A percentile compares a stretch with the other conserved stretches of the same genome.
phyloP scores from a whole-genome alignment of 2,113 vertebrate genomes.

The Strigops habroptila region DNA sequence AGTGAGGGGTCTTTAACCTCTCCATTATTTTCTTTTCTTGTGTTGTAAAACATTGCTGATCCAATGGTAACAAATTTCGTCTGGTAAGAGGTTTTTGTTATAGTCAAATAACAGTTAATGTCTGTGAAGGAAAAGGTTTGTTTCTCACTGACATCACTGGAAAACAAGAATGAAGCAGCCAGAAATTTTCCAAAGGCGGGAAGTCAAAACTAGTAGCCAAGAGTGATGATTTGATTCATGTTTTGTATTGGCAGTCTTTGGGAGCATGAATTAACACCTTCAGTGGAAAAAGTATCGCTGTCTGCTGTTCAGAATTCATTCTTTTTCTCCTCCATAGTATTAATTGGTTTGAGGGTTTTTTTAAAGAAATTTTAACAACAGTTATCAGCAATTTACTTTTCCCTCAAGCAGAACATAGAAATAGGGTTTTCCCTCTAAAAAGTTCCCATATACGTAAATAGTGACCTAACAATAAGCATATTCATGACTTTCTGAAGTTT shows the following conservation, averaged over 20 bases:
- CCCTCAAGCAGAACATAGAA: neutral
- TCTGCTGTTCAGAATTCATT: neutral
- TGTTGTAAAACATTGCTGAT: neutral
- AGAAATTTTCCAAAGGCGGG: neutral
- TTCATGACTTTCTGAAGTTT: neutral
- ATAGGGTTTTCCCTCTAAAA: neutral
- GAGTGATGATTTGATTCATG: neutral
- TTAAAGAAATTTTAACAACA: neutral
- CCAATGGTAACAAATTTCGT: neutral
- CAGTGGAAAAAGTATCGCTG: neutral
- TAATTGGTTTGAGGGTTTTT: neutral
- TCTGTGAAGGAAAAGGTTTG: neutral
- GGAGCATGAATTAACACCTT: neutral
- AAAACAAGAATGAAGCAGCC: neutral
- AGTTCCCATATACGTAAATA: neutral
- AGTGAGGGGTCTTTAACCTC: neutral
- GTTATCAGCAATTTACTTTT: neutral
- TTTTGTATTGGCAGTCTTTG: no score
- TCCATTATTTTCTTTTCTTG: neutral
- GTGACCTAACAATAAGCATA: neutral
- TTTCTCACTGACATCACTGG: neutral
- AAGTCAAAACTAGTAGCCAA: neutral
- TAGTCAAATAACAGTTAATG: neutral
- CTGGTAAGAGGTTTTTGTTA: neutral
- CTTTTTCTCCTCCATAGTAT: neutral